A percentile compares a stretch with the other conserved stretches of the same genome.
phyloP scores from a whole-genome alignment of 1,140 invertebrate genomes.

The Drosophila pruinosa region DNA sequence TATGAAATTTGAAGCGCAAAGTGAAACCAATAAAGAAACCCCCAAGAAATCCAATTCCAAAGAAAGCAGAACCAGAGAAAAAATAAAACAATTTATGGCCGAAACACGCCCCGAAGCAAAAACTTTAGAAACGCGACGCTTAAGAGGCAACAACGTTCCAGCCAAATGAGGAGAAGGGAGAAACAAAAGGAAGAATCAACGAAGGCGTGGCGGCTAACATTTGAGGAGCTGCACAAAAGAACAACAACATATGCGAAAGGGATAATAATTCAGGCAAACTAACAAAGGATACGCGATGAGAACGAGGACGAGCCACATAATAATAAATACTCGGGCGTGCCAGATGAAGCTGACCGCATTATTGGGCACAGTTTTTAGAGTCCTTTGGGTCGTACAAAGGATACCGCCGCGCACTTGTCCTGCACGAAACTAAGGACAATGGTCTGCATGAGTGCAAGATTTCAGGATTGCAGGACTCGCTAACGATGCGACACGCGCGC shows the following conservation, averaged over 20 bases:
- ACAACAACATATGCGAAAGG: conserved; percentile 48
- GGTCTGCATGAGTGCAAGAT: not conserved
- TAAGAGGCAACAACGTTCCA: conserved; percentile 17
- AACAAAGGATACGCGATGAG: conserved; percentile 6
- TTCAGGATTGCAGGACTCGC: conserved; percentile 4
- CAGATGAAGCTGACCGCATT: conserved; percentile 41
- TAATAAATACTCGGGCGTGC: conserved; percentile 29
- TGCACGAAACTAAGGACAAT: not conserved
- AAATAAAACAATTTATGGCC: conserved; percentile 31
- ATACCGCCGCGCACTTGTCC: conserved; percentile 34
- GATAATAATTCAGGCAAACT: conserved; percentile 36
- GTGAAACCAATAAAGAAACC: conserved; percentile 35
- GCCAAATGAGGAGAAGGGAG: not conserved
- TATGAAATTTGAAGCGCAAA: conserved; percentile 44
- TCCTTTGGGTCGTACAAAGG: conserved; percentile 9
- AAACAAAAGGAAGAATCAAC: not conserved
- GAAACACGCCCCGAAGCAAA: conserved; percentile 26
- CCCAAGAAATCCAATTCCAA: conserved; percentile 34
- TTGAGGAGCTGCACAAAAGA: conserved; percentile 17
- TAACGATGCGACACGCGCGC: conserved; percentile 46
- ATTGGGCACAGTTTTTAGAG: conserved; percentile 18
- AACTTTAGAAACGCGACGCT: conserved; percentile 37
- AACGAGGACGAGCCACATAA: conserved; percentile 17
- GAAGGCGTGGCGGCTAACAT: conserved; percentile 31
- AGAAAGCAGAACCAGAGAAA: conserved; percentile 39